These are phyloP conservation scores for Poeciliopsis gracilis DNA, from an alignment of 2,797 vertebrate genomes.

Conservation along the genomic window DNA sequence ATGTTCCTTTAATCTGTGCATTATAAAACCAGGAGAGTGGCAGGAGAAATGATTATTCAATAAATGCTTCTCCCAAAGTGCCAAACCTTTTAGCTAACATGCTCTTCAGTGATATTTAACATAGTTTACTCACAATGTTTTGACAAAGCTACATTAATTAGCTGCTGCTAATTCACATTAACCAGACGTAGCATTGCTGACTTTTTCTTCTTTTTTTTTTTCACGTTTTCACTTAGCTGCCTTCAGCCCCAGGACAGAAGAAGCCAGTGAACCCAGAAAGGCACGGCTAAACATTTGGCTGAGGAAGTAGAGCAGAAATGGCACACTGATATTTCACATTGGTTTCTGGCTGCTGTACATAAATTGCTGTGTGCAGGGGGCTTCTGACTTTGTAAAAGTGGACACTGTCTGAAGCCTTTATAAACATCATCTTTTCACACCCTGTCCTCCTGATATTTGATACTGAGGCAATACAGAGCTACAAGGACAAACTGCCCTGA, in stretches of 20 bases:
- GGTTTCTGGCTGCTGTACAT: constrained; percentile 21
- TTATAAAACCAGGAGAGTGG: neutral
- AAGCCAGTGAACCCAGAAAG: constrained; percentile 46
- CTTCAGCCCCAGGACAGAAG: constrained; percentile 35
- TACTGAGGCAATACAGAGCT: constrained; percentile 56
- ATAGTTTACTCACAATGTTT: neutral
- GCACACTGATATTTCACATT: constrained; percentile 44
- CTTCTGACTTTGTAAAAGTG: constrained; percentile 40
- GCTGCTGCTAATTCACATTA: neutral
- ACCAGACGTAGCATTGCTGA: neutral
- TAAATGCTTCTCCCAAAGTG: neutral
- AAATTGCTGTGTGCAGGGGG: constrained; percentile 35
- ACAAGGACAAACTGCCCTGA: constrained; percentile 35
- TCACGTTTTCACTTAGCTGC: constrained; percentile 20
- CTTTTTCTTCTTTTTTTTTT: constrained; percentile 6
- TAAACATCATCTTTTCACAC: neutral
- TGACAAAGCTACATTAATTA: neutral
- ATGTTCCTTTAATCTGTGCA: neutral
- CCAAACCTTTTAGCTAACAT: neutral
- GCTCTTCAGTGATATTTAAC: neutral
- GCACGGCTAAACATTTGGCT: constrained; percentile 42
- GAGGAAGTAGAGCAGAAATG: constrained; percentile 71
- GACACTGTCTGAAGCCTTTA: neutral
- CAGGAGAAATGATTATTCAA: neutral
- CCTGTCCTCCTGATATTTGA: constrained; percentile 47